A percentile compares a stretch with the other conserved stretches of the same genome.
These are phyloP conservation scores for Megaceryle torquata DNA, from an alignment of 2,113 vertebrate species.

Conservation along the genomic window DNA sequence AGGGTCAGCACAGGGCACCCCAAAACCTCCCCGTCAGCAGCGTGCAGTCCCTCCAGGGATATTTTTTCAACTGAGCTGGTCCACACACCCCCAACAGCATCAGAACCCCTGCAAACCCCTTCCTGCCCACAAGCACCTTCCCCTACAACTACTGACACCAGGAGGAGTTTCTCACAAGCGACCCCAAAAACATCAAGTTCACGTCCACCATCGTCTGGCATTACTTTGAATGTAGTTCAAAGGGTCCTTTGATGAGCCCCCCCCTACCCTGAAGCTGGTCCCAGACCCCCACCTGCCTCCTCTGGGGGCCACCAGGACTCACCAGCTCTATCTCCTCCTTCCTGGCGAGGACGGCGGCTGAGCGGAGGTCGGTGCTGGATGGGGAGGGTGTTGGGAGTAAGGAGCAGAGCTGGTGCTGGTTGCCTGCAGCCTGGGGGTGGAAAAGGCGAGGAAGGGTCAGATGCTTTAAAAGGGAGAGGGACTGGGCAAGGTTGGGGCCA, in stretches of 20 bases:
- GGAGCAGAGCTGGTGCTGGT: neutral
- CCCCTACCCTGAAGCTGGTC: accelerated
- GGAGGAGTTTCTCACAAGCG: neutral
- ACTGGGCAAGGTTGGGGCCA: neutral
- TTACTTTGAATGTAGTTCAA: accelerated
- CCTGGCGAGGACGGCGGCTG: constrained; percentile 1
- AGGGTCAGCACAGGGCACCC: neutral
- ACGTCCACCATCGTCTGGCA: accelerated
- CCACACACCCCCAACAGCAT: accelerated
- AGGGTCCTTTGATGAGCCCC: neutral
- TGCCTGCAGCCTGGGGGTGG: neutral
- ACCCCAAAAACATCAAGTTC: neutral
- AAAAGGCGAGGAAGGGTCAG: neutral
- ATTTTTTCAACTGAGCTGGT: accelerated
- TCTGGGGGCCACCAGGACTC: neutral
- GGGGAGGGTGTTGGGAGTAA: accelerated
- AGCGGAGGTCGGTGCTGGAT: neutral
- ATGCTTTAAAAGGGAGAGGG: neutral
- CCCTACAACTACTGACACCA: neutral
- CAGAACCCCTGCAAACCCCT: neutral
- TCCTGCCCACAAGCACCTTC: neutral
- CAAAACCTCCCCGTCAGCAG: neutral
- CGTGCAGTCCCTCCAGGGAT: accelerated
- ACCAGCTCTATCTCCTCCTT: constrained; percentile 60
- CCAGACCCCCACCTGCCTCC: accelerated